These are phyloP conservation scores for Drosophila picticornis DNA, from an alignment of 2,888 invertebrate genomes.

Conservation along the genomic window DNA sequence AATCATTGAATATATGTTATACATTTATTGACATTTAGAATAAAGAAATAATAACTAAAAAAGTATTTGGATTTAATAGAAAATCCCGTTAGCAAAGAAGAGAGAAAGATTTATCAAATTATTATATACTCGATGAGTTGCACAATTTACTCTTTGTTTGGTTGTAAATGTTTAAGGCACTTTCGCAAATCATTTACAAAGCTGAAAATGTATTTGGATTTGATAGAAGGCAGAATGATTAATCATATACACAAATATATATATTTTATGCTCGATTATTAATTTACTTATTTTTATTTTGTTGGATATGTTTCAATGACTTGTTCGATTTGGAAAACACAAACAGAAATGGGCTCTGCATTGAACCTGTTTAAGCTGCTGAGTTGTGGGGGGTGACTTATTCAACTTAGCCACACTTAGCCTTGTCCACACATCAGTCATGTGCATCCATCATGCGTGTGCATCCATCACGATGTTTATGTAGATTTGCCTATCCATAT, in stretches of 20 bases:
- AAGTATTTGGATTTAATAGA: neutral
- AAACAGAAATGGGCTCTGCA: neutral
- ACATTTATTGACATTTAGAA: neutral
- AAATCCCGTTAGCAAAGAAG: neutral
- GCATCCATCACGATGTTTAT: conserved; percentile 74
- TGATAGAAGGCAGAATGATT: neutral
- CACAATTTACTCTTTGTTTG: neutral
- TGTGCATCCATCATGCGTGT: conserved; percentile 60
- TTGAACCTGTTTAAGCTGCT: conserved; percentile 16
- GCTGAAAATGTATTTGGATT: neutral
- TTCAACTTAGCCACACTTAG: conserved; percentile 1
- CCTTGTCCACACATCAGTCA: conserved; percentile 41
- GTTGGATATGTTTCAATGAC: neutral
- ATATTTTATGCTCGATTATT: neutral
- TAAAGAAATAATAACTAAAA: neutral
- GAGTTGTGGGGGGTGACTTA: neutral
- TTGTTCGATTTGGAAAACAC: neutral
- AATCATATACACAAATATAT: neutral
- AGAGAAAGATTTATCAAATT: neutral
- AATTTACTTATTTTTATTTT: neutral
- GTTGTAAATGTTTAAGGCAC: neutral
- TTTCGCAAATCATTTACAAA: neutral
- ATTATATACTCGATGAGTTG: neutral
- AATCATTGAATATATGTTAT: neutral
- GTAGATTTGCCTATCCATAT: conserved; percentile 73